Evolutionary conservation across 1,140 invertebrate genomes (phyloP).

Genomic region (Tetragnatha versicolor): DNA sequence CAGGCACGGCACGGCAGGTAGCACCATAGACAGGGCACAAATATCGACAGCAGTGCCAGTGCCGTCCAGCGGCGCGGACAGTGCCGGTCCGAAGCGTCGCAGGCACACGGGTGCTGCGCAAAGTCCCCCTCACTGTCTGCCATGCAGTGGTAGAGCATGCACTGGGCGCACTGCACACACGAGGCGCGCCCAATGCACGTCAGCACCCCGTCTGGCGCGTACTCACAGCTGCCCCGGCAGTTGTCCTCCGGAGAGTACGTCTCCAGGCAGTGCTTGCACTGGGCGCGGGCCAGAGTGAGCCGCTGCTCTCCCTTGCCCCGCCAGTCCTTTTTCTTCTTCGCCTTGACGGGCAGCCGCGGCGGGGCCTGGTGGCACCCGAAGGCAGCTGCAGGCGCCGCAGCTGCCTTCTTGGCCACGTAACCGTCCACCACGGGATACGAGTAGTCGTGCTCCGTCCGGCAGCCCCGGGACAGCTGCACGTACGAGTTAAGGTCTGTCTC

Average conservation of each 20-base stretch:
- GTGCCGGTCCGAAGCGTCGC: constrained; percentile 68
- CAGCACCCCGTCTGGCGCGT: constrained; percentile 83
- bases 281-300: constrained; percentile 57
- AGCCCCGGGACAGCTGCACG: constrained; percentile 76
- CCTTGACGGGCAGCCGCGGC: constrained; percentile 74
- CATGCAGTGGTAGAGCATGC: constrained; percentile 92
- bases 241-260: constrained; percentile 77
- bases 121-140: constrained; percentile 78
- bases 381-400: constrained; percentile 41
- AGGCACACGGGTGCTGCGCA: constrained; percentile 80
- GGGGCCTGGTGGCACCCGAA: constrained; percentile 55
- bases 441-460: constrained; percentile 76
- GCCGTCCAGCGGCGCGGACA: constrained; percentile 79
- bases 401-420: constrained; percentile 68
- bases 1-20: constrained; percentile 85
- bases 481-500: constrained; percentile 77
- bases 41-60: constrained; percentile 80
- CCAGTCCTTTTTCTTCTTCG: constrained; percentile 61
- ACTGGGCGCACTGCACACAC: constrained; percentile 80
- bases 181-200: constrained; percentile 81
- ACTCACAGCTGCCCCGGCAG: constrained; percentile 82
- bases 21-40: constrained; percentile 92
- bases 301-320: constrained; percentile 53
- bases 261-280: constrained; percentile 67
- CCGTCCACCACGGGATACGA: constrained; percentile 79